A percentile compares a stretch with the other conserved stretches of the same genome.
These are phyloP conservation scores for Lasioglossum morio DNA, from an alignment of 2,888 invertebrate species.

Conservation along the genomic window DNA sequence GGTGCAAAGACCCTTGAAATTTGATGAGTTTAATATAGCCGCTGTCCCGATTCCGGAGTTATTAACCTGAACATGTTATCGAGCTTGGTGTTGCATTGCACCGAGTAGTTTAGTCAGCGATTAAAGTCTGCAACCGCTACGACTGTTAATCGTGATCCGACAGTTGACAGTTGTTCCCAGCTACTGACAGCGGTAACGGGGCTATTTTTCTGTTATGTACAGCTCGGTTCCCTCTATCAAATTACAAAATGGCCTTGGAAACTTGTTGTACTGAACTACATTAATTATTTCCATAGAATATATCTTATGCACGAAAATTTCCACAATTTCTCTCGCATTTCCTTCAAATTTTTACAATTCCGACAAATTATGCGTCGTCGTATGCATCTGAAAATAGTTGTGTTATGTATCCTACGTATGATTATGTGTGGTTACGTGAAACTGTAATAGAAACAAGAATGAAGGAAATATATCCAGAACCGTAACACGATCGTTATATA, in stretches of 20 bases:
- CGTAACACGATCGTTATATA: conserved; percentile 34
- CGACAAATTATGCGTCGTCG: neutral
- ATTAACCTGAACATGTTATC: neutral
- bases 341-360: neutral
- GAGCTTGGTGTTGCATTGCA: neutral
- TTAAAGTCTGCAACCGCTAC: neutral
- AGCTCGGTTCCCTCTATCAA: neutral
- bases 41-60: neutral
- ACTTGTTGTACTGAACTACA: neutral
- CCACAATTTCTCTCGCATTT: neutral
- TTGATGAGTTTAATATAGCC: neutral
- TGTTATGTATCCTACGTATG: neutral
- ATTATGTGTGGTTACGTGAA: neutral
- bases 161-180: neutral
- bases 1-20: neutral
- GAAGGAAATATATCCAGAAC: neutral
- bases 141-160: conserved; percentile 16
- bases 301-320: neutral
- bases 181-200: neutral
- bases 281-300: neutral
- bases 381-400: neutral
- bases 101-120: neutral
- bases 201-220: neutral
- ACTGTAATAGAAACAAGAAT: neutral
- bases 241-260: neutral